Conservation (phyloP, 2,888 invertebrate genomes). For the Thumatha senex region DNA sequence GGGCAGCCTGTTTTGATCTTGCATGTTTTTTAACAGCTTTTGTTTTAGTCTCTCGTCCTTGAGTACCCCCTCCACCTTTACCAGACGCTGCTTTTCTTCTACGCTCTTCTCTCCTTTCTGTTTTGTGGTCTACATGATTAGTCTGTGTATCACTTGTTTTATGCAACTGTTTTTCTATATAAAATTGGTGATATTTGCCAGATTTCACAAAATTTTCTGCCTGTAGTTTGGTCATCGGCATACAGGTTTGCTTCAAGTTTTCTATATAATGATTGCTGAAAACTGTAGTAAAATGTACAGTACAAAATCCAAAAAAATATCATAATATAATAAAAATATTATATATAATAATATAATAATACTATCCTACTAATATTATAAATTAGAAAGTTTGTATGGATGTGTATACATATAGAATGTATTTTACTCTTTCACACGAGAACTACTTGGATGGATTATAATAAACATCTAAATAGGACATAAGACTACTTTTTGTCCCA, state of each 20-base stretch:
- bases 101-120: slow-evolving; percentile 93
- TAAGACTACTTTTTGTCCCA: too few species aligned
- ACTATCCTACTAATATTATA: too few species aligned
- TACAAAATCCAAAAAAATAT: background rate
- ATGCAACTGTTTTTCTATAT: slow-evolving; percentile 86
- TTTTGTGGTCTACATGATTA: slow-evolving; percentile 76
- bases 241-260: slow-evolving; percentile 86
- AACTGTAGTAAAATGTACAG: slow-evolving; percentile 57
- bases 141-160: slow-evolving; percentile 65
- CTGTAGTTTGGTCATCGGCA: slow-evolving; percentile 85
- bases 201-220: slow-evolving; percentile 87
- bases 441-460: too few species aligned
- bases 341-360: too few species aligned
- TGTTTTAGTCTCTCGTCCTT: slow-evolving; percentile 97
- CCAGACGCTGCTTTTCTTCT: slow-evolving; percentile 93
- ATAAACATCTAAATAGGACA: too few species aligned
- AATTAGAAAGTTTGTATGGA: too few species aligned
- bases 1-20: slow-evolving; percentile 82
- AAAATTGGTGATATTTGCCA: slow-evolving; percentile 89
- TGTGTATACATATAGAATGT: too few species aligned
- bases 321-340: too few species aligned
- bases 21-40: slow-evolving; percentile 94
- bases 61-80: slow-evolving; percentile 95
- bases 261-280: slow-evolving; percentile 88
- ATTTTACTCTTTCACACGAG: too few species aligned